Conservation (phyloP, 2,113 vertebrate genomes). For the Notarius quadriscutis region DNA sequence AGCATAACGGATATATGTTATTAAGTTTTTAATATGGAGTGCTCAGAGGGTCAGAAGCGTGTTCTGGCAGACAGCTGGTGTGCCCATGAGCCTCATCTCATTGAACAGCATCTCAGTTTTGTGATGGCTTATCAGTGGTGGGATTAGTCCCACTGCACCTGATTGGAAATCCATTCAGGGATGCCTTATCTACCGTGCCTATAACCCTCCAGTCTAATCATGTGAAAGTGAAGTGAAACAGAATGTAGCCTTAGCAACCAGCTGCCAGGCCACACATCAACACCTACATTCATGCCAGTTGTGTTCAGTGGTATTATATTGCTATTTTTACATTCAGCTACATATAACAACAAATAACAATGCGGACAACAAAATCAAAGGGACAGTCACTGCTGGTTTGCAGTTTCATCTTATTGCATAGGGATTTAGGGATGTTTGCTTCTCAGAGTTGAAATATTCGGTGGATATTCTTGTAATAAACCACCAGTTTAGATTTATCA, state of each 20-base stretch:
- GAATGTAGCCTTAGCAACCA: slow-evolving; percentile 59
- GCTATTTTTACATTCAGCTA: slow-evolving; percentile 28
- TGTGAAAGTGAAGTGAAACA: slow-evolving; percentile 48
- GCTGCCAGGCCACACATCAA: slow-evolving; percentile 32
- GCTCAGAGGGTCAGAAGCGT: slow-evolving; percentile 33
- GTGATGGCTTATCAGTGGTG: slow-evolving; percentile 55
- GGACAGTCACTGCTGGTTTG: background rate
- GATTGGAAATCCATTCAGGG: slow-evolving; percentile 58
- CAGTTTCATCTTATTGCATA: background rate
- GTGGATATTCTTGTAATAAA: background rate
- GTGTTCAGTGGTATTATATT: slow-evolving; percentile 22
- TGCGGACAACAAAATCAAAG: background rate
- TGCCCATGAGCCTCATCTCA: slow-evolving; percentile 47
- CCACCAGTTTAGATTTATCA: background rate
- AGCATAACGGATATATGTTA: slow-evolving; percentile 45
- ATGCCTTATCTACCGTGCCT: slow-evolving; percentile 52
- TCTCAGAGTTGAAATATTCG: background rate
- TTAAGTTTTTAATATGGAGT: slow-evolving; percentile 51
- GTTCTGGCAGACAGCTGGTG: background rate
- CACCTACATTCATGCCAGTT: slow-evolving; percentile 2
- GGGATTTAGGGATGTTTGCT: background rate
- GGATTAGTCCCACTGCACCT: slow-evolving; percentile 49
- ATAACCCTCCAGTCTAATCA: slow-evolving; percentile 54
- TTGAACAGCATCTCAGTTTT: slow-evolving; percentile 56
- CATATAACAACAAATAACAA: background rate